These are phyloP conservation scores for Hemicordylus capensis DNA, from an alignment of 2,113 vertebrate species.

Conservation along the genomic window DNA sequence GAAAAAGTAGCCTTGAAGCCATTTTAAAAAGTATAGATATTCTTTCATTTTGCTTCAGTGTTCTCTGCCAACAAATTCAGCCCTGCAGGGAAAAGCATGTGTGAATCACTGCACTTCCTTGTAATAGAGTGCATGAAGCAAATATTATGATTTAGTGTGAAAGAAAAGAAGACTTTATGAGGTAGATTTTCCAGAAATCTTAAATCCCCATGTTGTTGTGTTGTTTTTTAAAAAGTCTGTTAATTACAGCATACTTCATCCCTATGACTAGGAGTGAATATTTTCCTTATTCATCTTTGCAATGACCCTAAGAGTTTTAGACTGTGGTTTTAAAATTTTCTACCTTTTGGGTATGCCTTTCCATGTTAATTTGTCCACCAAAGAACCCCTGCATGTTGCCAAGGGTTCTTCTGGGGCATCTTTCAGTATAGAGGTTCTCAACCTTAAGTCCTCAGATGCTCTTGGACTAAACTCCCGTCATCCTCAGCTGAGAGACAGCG, in stretches of 20 bases:
- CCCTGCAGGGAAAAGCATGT: neutral
- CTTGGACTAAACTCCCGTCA: no score
- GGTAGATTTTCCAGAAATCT: neutral
- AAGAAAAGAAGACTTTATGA: neutral
- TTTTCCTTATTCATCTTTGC: neutral
- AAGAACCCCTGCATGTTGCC: neutral
- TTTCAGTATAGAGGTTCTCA: no score
- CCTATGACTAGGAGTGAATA: neutral
- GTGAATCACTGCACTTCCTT: neutral
- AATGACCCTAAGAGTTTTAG: neutral
- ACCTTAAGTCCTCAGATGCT: no score
- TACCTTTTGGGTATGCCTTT: neutral
- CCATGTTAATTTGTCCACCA: neutral
- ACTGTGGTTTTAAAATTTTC: neutral
- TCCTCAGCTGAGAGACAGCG: no score
- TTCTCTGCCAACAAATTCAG: neutral
- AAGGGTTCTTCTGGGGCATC: neutral
- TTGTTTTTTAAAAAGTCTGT: neutral
- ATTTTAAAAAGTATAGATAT: neutral
- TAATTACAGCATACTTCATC: neutral
- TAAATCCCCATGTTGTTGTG: neutral
- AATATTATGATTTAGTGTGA: neutral
- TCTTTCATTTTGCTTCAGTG: neutral
- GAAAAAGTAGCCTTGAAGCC: neutral
- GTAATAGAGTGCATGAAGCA: neutral